These are phyloP conservation scores for Paraplagusia blochii DNA, from an alignment of 2,113 vertebrate genomes.

Conservation along the genomic window DNA sequence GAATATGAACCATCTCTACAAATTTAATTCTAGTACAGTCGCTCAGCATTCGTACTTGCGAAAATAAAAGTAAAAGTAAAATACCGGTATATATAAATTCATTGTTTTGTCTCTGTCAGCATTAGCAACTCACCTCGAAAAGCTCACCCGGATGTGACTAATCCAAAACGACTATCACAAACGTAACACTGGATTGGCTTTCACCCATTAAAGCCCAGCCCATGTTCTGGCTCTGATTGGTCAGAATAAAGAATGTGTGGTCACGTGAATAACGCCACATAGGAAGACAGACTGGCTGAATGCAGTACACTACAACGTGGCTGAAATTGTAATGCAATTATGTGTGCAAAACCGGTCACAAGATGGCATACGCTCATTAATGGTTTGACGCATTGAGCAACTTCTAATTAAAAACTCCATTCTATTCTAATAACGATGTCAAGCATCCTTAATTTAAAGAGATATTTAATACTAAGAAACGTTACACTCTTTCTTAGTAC, in stretches of 20 bases:
- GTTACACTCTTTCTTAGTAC: too few relatives aligned
- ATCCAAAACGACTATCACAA: slow-evolving; percentile 34
- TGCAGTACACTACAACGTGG: slow-evolving; percentile 45
- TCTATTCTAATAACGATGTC: too few relatives aligned
- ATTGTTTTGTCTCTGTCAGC: slow-evolving; percentile 26
- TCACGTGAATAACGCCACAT: slow-evolving; percentile 32
- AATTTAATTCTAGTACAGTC: accelerated
- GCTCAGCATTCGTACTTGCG: not conserved
- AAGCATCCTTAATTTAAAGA: too few relatives aligned
- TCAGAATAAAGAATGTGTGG: not conserved
- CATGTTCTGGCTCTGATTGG: slow-evolving; percentile 12
- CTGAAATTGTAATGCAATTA: not conserved
- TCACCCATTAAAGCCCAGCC: slow-evolving; percentile 17
- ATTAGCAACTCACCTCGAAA: slow-evolving; percentile 57
- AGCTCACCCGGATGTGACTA: slow-evolving; percentile 61
- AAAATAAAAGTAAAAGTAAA: not conserved
- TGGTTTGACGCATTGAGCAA: too few relatives aligned
- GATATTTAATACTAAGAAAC: too few relatives aligned
- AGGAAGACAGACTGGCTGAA: not conserved
- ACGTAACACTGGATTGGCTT: slow-evolving; percentile 49
- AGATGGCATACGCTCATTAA: too few relatives aligned
- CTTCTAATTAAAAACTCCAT: too few relatives aligned
- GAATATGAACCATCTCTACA: not conserved
- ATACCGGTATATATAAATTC: slow-evolving; percentile 4
- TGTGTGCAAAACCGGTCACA: too few relatives aligned